Base-by-base conservation (phyloP, 2,888 invertebrate species). In the Synergus gifuensis region DNA sequence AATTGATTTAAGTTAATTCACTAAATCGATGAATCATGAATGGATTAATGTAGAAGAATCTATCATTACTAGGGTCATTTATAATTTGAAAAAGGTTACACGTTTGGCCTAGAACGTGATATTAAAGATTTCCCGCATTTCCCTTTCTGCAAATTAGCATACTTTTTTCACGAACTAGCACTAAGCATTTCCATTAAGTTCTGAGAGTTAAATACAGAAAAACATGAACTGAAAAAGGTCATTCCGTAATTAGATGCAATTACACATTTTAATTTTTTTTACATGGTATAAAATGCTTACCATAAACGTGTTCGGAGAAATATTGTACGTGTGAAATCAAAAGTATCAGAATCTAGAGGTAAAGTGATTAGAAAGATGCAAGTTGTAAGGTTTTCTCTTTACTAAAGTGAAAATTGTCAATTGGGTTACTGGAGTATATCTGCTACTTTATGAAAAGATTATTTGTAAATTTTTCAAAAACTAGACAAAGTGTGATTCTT, bases 291-390 rank as follows among this genome's bases (percentile, higher is more conserved):
- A 66, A 18, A 58, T 73, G 11, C 16, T 58, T 73, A 40, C 7
- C 18, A 54, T 4, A 58, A 54, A 73, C 54, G 36, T 54, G 12
- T 73, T 73, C 36, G 2, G 36, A 73, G 8, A 12, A 28, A 16
- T 11, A 36, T 36, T 49, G n/a, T 54, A 73, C 54, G 73, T 73
- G 73, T 36, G n/a, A 54, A 36, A 49, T 73, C 73, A 73, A 54
- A 40, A 49, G 16, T 54, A 54, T 28, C 11, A 12, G 28, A 46
- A 73, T 28, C 69, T 49, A 28, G 14, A 69, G 18, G 12, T 14
- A 18, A 8, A 28, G 60, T 60, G 28, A 42, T 67, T 44, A 44
- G 42, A 67, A 42, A n/a, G 11, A 67, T 44, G 66, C 11, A 44
- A 67, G 12, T 67, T 67, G 22, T 18, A 40, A 46, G 22, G 11